Base-by-base conservation (phyloP, 2,888 invertebrate genomes). In the Heteropelma amictum region DNA sequence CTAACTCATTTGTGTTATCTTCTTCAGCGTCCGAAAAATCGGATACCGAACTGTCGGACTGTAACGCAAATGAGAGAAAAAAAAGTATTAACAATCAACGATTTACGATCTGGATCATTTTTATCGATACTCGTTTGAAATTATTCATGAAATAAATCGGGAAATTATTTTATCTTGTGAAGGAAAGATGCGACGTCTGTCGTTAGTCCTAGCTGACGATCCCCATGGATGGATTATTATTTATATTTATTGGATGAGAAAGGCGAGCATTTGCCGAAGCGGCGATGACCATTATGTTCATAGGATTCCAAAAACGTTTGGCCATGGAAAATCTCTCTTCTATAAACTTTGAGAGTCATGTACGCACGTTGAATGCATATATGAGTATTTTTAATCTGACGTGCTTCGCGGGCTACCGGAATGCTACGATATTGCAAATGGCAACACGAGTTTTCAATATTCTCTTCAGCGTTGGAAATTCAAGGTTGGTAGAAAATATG, bases 41-140 rank as follows among this genome's bases (percentile, higher is more conserved):
- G 73, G 79, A 85, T 77, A 80, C 80, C 67, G 83, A 84, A 78
- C 81, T 81, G 47, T 82, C 81, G 70, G 80, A 77, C 85, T 85
- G 81, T 19, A 75, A 80, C 51, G 61, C 1, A 17, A 21, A 70
- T 53, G 73, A 42, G 3, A 1, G 0, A 26, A 26, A 26, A 6
- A 17, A 10, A 26, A 40, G 2, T 19, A 35, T 45, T 8, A 35
- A 35, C 33, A 45, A 47, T 33, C 12, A 17, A 3, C 8, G 3
- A 14, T n/a, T 38, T 38, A 1, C 12, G 12, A 1, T 38, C 38
- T 7, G 0, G 4, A 38, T 2, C 14, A 14, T 14, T 14, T 38
- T 12, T 3, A 4, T 38, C 12, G 12, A 6, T 5, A 5, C n/a
- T 3, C 2, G 6, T 38, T 38, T 12, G 1, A 33, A 33, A 33